Base-by-base conservation (phyloP, 2,888 invertebrate species). In the Philhelius pedissequus region DNA sequence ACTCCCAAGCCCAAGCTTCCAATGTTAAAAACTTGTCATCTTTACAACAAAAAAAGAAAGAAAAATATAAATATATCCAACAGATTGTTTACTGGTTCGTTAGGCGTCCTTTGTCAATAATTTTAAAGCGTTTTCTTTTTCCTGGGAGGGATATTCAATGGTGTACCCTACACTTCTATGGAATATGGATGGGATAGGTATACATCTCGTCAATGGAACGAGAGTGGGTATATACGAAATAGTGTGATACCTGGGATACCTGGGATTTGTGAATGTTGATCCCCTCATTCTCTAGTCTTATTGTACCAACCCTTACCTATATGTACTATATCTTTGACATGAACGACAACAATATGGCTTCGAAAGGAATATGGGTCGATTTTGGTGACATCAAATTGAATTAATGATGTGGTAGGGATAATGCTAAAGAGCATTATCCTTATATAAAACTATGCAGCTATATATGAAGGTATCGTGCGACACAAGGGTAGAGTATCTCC, bases 1-100 rank as follows among this genome's bases (percentile, higher is more conserved):
- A n/a, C n/a, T n/a, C n/a, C n/a, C n/a, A n/a, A n/a, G n/a, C n/a
- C n/a, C 45, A 13, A 45, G 40, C 43, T 62, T 30, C 25, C 4
- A 45, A 43, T n/a, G n/a, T n/a, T 8, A 64, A 66, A 71, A 76
- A 68, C 68, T 62, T 69, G 45, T 38, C 77, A 77, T 73, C 68
- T 82, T 76, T 52, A n/a, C n/a, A n/a, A n/a, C n/a, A n/a, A n/a
- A n/a, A n/a, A n/a, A 58, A 66, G 70, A 18, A 40, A 43, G 22
- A 38, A 62, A 27, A 45, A 20, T 48, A 45, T 64, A 48, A 32
- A 48, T 48, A 77, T 32, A 82, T 62, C 82, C 68, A 82, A 40
- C 73, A 77, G 77, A 82, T 83, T 79, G 83, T 83, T 83, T 83
- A 83, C 79, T 70, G 83, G 68, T 83, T 79, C 79, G 83, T 83